A percentile compares a stretch with the other conserved stretches of the same genome.
These are phyloP conservation scores for Parazoanthus swiftii DNA, from an alignment of 92 coral and sea anemone species.

Conservation along the genomic window DNA sequence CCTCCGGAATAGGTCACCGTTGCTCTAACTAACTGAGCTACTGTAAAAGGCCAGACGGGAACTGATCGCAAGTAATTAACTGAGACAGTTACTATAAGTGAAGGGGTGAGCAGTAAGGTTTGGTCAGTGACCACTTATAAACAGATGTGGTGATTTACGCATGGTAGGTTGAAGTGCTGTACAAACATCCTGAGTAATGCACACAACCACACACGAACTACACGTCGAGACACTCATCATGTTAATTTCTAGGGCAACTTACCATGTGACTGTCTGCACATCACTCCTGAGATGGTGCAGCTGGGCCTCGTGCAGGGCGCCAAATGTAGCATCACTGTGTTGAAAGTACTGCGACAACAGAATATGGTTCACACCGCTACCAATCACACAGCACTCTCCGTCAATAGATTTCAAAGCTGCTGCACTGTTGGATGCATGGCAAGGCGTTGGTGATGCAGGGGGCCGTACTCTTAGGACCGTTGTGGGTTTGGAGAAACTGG, in stretches of 20 bases:
- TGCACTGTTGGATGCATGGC: constrained; percentile 73
- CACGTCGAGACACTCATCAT: not conserved
- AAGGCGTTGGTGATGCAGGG: constrained; percentile 76
- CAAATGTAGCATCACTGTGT: constrained; percentile 69
- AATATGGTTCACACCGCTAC: constrained; percentile 78
- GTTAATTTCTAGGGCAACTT: no score
- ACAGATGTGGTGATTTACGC: no score
- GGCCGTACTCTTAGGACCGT: constrained; percentile 70
- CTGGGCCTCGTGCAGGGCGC: constrained; percentile 64
- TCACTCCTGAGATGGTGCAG: constrained; percentile 65
- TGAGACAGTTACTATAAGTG: no score
- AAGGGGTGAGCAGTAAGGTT: no score
- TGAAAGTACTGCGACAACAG: constrained; percentile 80
- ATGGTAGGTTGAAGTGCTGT: no score
- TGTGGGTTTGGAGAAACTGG: constrained; percentile 80
- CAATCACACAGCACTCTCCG: constrained; percentile 80
- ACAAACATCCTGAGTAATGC: no score
- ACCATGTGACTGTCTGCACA: constrained; percentile 40
- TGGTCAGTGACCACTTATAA: no score
- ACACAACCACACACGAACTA: not conserved
- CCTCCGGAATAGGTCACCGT: no score
- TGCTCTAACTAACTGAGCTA: no score
- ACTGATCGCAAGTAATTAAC: no score
- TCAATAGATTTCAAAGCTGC: constrained; percentile 87
- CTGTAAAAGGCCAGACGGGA: no score